Base-by-base conservation (phyloP, 1,140 invertebrate species). In the Hyposmocoma kahamanoa region DNA sequence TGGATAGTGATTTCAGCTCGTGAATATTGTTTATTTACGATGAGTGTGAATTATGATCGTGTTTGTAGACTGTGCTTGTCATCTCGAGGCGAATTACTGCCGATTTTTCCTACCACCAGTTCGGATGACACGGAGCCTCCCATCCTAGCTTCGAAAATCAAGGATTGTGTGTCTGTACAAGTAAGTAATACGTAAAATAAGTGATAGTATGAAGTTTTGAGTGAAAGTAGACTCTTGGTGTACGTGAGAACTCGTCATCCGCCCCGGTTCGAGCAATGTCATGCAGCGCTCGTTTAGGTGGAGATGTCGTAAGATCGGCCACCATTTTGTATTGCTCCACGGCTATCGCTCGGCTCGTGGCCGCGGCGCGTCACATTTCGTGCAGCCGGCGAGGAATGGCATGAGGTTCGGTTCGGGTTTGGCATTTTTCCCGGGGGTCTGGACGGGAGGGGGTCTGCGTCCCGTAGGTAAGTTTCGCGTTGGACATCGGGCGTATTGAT, bases 11-110 rank as follows among this genome's bases (percentile, higher is more conserved):
- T 61, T 66, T 72, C 58, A 58, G 50, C 36, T 64, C 61, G 44
- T 55, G 67, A 79, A 69, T 72, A 50, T 60, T 66, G 77, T 84
- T 77, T 81, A 80, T 80, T 83, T 79, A 83, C 76, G 74, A 85
- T 83, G 80, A 81, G 51, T 85, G 78, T 81, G 72, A 79, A 81
- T 78, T 85, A 77, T 82, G 82, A 83, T 72, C 65, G 79, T 74
- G 87, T 89, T 60, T 91, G 90, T 78, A 87, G 90, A 77, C 86
- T 91, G 52, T 91, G 90, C 81, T 87, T 91, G 62, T 87, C 89
- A 59, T 81, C 86, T 72, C 74, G 79, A 66, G 75, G 83, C 69
- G 86, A 87, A 84, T 85, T 84, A 78, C 75, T 78, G 72, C 84
- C 85, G 57, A 87, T 87, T 77, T 87, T 87, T 80, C 75, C 76